Conservation (phyloP, 2,888 invertebrate genomes). For the Limnephilus marmoratus region DNA sequence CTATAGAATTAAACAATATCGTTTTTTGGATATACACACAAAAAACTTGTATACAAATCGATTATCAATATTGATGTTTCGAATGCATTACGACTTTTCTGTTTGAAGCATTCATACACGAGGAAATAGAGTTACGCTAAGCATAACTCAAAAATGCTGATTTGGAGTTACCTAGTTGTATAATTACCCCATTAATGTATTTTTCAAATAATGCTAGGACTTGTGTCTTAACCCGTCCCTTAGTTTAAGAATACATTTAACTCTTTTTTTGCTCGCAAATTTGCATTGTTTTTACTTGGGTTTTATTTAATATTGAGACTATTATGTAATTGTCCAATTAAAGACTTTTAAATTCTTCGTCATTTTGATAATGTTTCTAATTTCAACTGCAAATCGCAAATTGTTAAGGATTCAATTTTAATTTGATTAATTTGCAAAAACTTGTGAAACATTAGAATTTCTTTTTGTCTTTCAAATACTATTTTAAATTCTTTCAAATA, state of each 20-base stretch:
- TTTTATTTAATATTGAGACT: not conserved
- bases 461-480: not conserved
- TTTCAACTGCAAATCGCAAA: no score
- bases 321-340: not conserved
- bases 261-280: not conserved
- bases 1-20: no score
- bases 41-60: no score
- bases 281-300: not conserved
- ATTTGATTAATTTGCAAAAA: not conserved
- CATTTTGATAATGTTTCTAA: no score
- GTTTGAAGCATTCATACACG: no score
- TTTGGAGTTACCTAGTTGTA: no score
- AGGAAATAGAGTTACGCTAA: no score
- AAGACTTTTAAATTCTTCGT: no score
- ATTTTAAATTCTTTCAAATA: not conserved
- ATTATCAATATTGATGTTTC: no score
- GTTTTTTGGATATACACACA: no score
- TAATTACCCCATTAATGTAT: not conserved
- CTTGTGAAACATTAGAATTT: not conserved
- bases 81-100: no score
- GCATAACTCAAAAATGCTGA: no score
- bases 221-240: not conserved
- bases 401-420: not conserved
- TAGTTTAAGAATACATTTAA: not conserved
- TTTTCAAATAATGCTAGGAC: not conserved